Conservation (phyloP, 2,113 vertebrate genomes). For the Charina bottae region DNA sequence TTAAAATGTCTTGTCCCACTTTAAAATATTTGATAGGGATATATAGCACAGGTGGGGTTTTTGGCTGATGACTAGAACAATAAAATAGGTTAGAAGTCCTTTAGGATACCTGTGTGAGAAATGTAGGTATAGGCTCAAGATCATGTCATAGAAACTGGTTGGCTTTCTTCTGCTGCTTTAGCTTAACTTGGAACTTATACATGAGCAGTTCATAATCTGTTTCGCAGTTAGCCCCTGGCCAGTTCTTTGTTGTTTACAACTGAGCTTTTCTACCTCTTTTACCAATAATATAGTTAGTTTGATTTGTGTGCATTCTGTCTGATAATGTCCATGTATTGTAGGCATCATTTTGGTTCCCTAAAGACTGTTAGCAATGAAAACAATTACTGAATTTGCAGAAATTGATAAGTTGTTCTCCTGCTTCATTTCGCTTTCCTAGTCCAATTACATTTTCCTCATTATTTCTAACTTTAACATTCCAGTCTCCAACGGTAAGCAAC, state of each 20-base stretch:
- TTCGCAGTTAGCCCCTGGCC: background rate
- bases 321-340: background rate
- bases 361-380: background rate
- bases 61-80: constrained; percentile 5
- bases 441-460: background rate
- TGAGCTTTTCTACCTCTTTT: background rate
- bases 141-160: background rate
- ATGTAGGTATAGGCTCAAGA: background rate
- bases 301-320: background rate
- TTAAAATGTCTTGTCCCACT: constrained; percentile 19
- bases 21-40: constrained; percentile 6
- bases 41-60: background rate
- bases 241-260: background rate
- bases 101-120: background rate
- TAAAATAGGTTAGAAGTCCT: background rate
- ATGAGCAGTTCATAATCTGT: background rate
- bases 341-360: background rate
- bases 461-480: background rate
- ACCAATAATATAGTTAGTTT: background rate
- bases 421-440: background rate
- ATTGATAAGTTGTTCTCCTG: background rate
- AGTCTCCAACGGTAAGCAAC: background rate
- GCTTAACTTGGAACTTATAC: background rate
- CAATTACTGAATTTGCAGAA: background rate
- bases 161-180: background rate